A percentile compares a stretch with the other conserved stretches of the same genome.
Conservation (phyloP, 2,113 vertebrate species). For the Anser brachyrhynchus region DNA sequence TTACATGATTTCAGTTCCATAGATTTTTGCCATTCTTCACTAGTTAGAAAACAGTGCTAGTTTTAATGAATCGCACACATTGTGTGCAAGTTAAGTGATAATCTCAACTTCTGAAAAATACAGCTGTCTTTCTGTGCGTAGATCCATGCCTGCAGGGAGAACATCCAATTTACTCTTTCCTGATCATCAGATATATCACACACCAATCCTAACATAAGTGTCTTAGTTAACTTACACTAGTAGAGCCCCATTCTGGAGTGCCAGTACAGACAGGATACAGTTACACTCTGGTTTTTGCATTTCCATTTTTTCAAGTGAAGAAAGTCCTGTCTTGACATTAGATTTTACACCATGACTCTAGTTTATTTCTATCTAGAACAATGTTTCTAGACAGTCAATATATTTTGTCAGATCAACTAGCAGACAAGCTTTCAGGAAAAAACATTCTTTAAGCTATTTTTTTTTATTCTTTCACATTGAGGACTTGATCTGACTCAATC, state of each 20-base stretch:
- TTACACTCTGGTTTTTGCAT: background rate
- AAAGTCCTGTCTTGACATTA: background rate
- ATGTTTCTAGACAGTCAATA: constrained; percentile 12
- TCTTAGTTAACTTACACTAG: constrained; percentile 33
- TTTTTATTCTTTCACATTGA: background rate
- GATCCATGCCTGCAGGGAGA: background rate
- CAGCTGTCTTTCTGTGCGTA: background rate
- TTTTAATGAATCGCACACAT: background rate
- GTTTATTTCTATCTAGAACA: background rate
- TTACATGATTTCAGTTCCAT: background rate
- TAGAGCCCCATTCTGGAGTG: background rate
- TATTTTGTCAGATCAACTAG: background rate
- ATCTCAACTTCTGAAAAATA: background rate
- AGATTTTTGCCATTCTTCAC: background rate
- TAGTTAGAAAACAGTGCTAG: background rate
- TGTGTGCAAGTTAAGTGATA: background rate
- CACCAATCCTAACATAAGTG: background rate
- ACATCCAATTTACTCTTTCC: background rate
- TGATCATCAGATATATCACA: background rate
- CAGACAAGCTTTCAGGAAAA: background rate
- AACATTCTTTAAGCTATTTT: background rate
- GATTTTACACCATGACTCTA: background rate
- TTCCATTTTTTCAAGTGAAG: background rate
- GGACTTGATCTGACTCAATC: background rate
- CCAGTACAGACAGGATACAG: background rate